Conservation (phyloP, 2,888 invertebrate species). For the Calameuta pallipes region DNA sequence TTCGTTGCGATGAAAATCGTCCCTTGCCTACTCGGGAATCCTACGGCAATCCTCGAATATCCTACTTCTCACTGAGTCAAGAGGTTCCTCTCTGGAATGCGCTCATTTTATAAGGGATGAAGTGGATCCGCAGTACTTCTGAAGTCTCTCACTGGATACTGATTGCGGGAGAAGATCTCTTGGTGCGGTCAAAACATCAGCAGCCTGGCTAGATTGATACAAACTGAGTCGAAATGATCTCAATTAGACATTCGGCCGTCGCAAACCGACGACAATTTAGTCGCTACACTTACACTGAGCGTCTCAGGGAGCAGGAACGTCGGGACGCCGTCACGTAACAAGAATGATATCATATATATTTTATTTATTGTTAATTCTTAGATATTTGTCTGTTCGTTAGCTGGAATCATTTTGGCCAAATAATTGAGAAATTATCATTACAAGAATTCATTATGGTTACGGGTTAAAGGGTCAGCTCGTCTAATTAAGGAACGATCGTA, state of each 20-base stretch:
- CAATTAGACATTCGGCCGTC: slow-evolving; percentile 40
- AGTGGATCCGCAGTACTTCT: not conserved
- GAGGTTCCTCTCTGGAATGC: not conserved
- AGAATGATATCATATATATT: not conserved
- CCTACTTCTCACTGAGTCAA: not conserved
- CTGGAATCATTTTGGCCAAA: not conserved
- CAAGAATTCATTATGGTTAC: not conserved
- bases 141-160: not conserved
- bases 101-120: not conserved
- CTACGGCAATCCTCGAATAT: not conserved
- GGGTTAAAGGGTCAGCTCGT: not conserved
- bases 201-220: slow-evolving; percentile 39
- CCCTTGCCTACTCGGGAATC: slow-evolving; percentile 8
- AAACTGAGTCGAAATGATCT: slow-evolving; percentile 42
- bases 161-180: not conserved
- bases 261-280: slow-evolving; percentile 5
- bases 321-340: not conserved
- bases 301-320: not conserved
- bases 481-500: not conserved
- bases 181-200: slow-evolving; percentile 33
- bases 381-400: not conserved
- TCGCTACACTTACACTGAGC: not conserved
- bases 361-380: not conserved
- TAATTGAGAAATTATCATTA: not conserved
- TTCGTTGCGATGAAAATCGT: slow-evolving; percentile 44